These are phyloP conservation scores for Corythoichthys intestinalis DNA, from an alignment of 2,113 vertebrate genomes.

Conservation along the genomic window DNA sequence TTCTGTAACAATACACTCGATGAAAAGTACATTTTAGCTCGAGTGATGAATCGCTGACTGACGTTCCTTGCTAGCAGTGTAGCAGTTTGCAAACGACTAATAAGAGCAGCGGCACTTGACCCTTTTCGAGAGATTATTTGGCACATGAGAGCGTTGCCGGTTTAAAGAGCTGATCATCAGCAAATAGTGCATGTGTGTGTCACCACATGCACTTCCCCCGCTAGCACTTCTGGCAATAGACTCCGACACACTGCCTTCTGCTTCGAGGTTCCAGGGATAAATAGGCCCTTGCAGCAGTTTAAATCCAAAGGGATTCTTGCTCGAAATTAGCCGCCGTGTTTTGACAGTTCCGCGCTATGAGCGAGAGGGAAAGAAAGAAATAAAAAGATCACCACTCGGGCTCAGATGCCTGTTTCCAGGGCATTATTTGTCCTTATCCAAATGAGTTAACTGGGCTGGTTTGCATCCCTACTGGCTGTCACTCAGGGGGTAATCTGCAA, in stretches of 20 bases:
- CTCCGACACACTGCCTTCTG: slow-evolving; percentile 30
- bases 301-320: slow-evolving; percentile 24
- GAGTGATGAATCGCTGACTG: background rate
- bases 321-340: slow-evolving; percentile 36
- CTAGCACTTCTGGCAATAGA: slow-evolving; percentile 25
- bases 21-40: background rate
- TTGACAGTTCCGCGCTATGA: slow-evolving; percentile 40
- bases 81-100: background rate
- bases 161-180: slow-evolving; percentile 10
- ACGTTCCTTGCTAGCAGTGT: background rate
- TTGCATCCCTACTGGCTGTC: slow-evolving; percentile 45
- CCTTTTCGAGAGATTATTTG: slow-evolving; percentile 19
- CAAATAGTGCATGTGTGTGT: slow-evolving; percentile 5
- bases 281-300: slow-evolving; percentile 26
- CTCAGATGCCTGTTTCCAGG: slow-evolving; percentile 29
- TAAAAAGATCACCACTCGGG: slow-evolving; percentile 7
- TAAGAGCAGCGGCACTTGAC: slow-evolving; percentile 14
- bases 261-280: slow-evolving; percentile 20
- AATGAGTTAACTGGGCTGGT: slow-evolving; percentile 30
- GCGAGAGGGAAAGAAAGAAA: slow-evolving; percentile 13
- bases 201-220: background rate
- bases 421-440: slow-evolving; percentile 42
- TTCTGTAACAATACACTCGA: slow-evolving; percentile 11
- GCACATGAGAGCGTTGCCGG: background rate
- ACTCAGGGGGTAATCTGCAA: slow-evolving; percentile 53